Evolutionary conservation across 1,140 invertebrate species (phyloP), one percentile per base, ranked within the genome.

Genomic region (Dinoponera quadriceps): DNA sequence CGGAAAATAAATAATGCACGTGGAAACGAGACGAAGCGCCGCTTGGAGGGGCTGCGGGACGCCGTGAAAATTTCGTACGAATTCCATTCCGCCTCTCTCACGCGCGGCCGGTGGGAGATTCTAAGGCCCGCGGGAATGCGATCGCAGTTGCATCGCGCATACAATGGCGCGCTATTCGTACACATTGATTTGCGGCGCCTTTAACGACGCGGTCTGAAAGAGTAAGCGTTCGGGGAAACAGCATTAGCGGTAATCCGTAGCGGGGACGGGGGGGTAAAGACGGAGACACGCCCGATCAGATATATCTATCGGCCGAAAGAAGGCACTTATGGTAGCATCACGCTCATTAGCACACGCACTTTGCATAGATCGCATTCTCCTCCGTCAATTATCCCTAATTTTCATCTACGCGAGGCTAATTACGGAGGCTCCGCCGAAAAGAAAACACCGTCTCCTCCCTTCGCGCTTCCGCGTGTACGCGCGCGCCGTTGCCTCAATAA

Each of bases 171-270:
- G 51, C 25, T 25, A 14, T 49, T 16, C 22, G 29, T 66, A 27
- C 22, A 51, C 16, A 63, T 68, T 69, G 14, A 68, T 68, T 55
- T 63, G 38, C 18, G 25, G 18, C 22, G 27, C 49, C 5, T 68
- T 77, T 68, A 78, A 68, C 44, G 62, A 25, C 22, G n/a, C 49
- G 49, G 16, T 20, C 33, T 78, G 55, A 14, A 54, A 54, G 9
- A 55, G 44, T 44, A 78, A 78, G 13, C 22, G 18, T 69, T n/a
- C 18, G 33, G 5, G 9, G 22, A 69, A 69, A 18, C 49, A 27
- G 33, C 22, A 55, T 16, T 20, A 20, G 38, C 14, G 33, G 0
- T 7, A 68, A 57, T 69, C n/a, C n/a, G n/a, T 68, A 55, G 33
- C 25, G 49, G 22, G n/a, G 44, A 2, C 1, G 11, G 11, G 11